Percentiles rank a stretch among this genome's conserved stretches.
These are phyloP conservation scores for Acrossocheilus wenchowensis DNA, from an alignment of 2,797 vertebrate genomes.

Conservation along the genomic window DNA sequence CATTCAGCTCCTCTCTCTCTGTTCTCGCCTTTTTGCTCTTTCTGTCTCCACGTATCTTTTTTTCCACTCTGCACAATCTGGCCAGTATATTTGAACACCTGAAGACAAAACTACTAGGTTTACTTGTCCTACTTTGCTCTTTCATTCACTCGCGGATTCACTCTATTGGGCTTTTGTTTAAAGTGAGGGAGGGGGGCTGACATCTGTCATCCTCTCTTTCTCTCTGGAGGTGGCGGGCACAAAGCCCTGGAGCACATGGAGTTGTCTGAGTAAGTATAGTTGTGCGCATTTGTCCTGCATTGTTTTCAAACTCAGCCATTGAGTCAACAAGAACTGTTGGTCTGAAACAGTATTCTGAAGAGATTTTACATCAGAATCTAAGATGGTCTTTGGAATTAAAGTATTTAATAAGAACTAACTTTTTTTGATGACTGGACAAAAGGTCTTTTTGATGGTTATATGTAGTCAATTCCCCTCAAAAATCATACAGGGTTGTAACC, in stretches of 20 bases:
- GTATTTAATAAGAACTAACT: background rate
- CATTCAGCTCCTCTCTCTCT: conserved; percentile 67
- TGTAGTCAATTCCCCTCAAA: background rate
- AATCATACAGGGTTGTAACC: background rate
- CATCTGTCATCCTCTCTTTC: conserved; percentile 80
- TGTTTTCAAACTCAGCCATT: conserved; percentile 76
- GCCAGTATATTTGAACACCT: conserved; percentile 40
- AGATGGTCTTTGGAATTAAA: background rate
- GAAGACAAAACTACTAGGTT: conserved; percentile 28
- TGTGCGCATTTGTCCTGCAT: conserved; percentile 56
- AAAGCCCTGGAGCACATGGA: conserved; percentile 46
- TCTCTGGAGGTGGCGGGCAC: conserved; percentile 68
- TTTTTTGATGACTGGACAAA: background rate
- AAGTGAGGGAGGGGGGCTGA: conserved; percentile 73
- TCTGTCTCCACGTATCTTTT: conserved; percentile 20
- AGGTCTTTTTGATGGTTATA: background rate
- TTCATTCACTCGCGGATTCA: conserved; percentile 25
- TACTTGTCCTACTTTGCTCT: conserved; percentile 61
- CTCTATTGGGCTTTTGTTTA: conserved; percentile 69
- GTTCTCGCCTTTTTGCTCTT: conserved; percentile 51
- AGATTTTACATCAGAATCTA: background rate
- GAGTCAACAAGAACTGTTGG: conserved; percentile 59
- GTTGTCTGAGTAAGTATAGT: conserved; percentile 18
- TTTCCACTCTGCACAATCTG: conserved; percentile 18
- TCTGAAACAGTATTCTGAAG: conserved; percentile 16